Evolutionary conservation across 2,797 vertebrate genomes (phyloP).

Genomic region (Carcharodon carcharias): DNA sequence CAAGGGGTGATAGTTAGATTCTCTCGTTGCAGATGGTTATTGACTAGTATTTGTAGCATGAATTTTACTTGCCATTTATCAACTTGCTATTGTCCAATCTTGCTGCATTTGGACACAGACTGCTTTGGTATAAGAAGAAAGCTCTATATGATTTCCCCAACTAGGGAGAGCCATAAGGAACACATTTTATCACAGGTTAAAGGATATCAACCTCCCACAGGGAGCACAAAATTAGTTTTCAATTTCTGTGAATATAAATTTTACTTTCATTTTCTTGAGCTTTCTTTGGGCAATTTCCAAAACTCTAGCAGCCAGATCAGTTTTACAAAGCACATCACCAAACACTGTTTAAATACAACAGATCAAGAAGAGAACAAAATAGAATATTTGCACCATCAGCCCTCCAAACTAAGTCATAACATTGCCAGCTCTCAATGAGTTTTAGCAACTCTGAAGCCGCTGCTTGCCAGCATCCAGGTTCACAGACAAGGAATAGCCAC

Average conservation of each 20-base stretch:
- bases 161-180: neutral
- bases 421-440: neutral
- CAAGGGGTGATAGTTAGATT: too few species aligned
- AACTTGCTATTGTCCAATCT: too few species aligned
- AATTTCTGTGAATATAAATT: neutral
- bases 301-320: neutral
- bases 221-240: neutral
- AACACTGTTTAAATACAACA: neutral
- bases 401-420: neutral
- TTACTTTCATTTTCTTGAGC: neutral
- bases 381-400: neutral
- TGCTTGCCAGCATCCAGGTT: neutral
- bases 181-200: neutral
- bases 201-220: neutral
- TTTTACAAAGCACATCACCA: slow-evolving; percentile 6
- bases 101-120: too few species aligned
- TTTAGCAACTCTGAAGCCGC: neutral
- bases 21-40: too few species aligned
- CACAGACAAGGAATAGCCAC: neutral
- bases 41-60: too few species aligned
- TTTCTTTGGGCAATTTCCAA: neutral
- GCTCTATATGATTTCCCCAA: too few species aligned
- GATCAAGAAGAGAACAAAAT: neutral
- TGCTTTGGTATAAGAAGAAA: too few species aligned
- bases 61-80: too few species aligned